Evolutionary conservation across 2,888 invertebrate genomes (phyloP).

Genomic region (Octodonta nipae): DNA sequence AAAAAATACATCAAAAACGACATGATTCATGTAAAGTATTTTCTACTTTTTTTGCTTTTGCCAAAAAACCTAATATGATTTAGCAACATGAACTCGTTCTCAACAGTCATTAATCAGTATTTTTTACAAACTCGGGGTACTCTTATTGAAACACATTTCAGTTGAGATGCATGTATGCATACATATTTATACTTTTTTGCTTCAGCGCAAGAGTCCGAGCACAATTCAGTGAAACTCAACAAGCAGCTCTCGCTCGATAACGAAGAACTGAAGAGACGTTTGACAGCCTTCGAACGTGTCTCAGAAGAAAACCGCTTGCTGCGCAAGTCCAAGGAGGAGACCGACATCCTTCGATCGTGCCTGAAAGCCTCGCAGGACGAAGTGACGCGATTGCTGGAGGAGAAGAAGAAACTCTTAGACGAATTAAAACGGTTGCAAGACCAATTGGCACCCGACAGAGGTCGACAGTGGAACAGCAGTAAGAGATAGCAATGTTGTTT

Average conservation of each 20-base stretch:
- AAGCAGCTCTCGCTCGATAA: constrained; percentile 47
- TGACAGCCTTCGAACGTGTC: constrained; percentile 44
- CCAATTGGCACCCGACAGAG: constrained; percentile 30
- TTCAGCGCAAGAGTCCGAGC: constrained; percentile 10
- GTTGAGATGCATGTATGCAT: too few species aligned
- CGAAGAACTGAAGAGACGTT: constrained; percentile 47
- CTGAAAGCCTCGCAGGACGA: constrained; percentile 62
- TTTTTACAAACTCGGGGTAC: too few species aligned
- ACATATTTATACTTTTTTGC: too few species aligned
- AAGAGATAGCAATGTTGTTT: constrained; percentile 60
- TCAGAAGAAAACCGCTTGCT: constrained; percentile 45
- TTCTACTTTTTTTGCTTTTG: too few species aligned
- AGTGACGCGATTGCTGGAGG: constrained; percentile 53
- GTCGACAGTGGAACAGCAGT: constrained; percentile 38
- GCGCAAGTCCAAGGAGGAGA: constrained; percentile 44
- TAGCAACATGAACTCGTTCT: too few species aligned
- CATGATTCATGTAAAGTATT: too few species aligned
- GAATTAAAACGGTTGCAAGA: constrained; percentile 55
- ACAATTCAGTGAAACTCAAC: constrained; percentile 12
- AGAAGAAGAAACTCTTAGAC: constrained; percentile 60
- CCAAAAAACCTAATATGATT: too few species aligned
- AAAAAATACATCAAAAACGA: too few species aligned
- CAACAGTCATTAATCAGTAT: too few species aligned
- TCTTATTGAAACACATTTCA: too few species aligned
- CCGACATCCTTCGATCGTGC: constrained; percentile 45